Evolutionary conservation across 1,140 invertebrate species (phyloP).

Genomic region (Drosophila carrolli): DNA sequence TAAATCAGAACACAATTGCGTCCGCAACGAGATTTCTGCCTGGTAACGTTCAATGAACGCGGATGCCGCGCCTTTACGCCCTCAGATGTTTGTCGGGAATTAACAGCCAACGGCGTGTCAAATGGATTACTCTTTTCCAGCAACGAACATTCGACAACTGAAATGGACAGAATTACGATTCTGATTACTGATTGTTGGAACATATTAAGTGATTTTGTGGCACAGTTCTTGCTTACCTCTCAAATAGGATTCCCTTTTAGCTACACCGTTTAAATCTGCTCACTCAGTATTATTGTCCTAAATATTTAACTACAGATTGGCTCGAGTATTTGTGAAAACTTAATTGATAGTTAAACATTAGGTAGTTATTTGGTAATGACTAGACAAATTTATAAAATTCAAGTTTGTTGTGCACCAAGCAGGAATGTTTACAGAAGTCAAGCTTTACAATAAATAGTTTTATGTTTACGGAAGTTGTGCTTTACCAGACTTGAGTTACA

Average conservation of each 20-base stretch:
- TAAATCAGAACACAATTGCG: slow-evolving; percentile 74
- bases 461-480: background rate
- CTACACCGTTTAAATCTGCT: slow-evolving; percentile 3
- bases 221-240: slow-evolving; percentile 12
- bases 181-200: slow-evolving; percentile 37
- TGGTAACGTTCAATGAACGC: slow-evolving; percentile 76
- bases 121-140: slow-evolving; percentile 75
- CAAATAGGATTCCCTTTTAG: background rate
- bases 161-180: slow-evolving; percentile 49
- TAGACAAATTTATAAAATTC: slow-evolving; percentile 14
- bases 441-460: background rate
- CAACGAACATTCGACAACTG: slow-evolving; percentile 47
- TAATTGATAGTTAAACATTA: slow-evolving; percentile 18
- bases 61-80: slow-evolving; percentile 55
- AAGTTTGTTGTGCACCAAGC: slow-evolving; percentile 15
- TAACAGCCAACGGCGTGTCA: slow-evolving; percentile 57
- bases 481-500: slow-evolving; percentile 5
- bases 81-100: slow-evolving; percentile 51
- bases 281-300: slow-evolving; percentile 10
- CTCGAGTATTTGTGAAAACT: slow-evolving; percentile 12
- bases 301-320: background rate
- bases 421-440: slow-evolving; percentile 12
- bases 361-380: slow-evolving; percentile 18
- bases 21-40: slow-evolving; percentile 41
- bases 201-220: slow-evolving; percentile 1